Conservation (phyloP, 2,797 vertebrate species). For the Sylvia borin region DNA sequence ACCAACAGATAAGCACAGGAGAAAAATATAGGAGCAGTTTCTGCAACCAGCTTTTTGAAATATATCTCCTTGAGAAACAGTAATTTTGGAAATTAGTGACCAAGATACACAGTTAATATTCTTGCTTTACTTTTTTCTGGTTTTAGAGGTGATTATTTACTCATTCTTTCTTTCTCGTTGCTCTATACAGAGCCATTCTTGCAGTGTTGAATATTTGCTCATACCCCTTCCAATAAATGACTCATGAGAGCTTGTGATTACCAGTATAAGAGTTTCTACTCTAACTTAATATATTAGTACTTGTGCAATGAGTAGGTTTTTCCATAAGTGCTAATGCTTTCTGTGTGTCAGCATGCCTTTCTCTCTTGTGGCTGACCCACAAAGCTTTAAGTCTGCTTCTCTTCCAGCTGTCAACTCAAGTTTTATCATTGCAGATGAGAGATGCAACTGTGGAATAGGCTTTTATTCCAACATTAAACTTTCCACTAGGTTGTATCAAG, state of each 20-base stretch:
- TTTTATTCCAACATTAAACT: slow-evolving; percentile 3
- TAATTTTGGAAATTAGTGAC: not conserved
- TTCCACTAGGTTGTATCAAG: not conserved
- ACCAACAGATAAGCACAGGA: not conserved
- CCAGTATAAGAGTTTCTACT: not conserved
- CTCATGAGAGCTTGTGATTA: not conserved
- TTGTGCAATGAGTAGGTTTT: not conserved
- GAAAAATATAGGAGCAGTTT: not conserved
- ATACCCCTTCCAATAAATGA: not conserved
- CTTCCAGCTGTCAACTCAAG: slow-evolving; percentile 18
- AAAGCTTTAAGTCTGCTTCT: slow-evolving; percentile 37
- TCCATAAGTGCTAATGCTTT: slow-evolving; percentile 19
- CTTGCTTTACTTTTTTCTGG: not conserved
- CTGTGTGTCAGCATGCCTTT: not conserved
- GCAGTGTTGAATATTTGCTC: not conserved
- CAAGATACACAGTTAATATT: not conserved
- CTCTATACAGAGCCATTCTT: not conserved
- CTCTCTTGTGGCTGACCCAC: slow-evolving; percentile 25
- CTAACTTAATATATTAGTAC: slow-evolving; percentile 2
- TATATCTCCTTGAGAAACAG: not conserved
- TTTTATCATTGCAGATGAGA: slow-evolving; percentile 8
- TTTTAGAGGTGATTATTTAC: not conserved
- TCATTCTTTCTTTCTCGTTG: not conserved
- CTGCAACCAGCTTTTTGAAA: not conserved
- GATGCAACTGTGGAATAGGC: not conserved